Conservation (phyloP, 1,140 invertebrate genomes). For the Drosophila tani region DNA sequence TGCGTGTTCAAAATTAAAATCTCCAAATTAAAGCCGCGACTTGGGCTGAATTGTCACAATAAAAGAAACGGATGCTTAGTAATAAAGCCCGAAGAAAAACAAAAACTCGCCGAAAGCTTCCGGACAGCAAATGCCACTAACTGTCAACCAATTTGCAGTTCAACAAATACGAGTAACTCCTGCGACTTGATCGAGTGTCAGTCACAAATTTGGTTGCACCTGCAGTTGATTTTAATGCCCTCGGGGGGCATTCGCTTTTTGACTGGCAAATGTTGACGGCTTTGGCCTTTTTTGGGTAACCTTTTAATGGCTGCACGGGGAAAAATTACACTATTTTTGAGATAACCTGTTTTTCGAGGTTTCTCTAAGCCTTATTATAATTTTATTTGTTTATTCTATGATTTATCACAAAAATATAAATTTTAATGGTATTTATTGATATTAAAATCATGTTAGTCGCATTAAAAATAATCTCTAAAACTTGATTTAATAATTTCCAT, state of each 20-base stretch:
- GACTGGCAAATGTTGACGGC: conserved; percentile 35
- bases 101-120: conserved; percentile 65
- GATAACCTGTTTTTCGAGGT: background rate
- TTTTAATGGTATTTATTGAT: background rate
- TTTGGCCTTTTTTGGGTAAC: conserved; percentile 48
- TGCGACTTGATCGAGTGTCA: conserved; percentile 24
- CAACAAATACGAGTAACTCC: conserved; percentile 18
- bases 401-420: background rate
- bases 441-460: background rate
- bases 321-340: conserved; percentile 1
- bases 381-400: background rate
- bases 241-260: conserved; percentile 30
- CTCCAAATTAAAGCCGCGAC: conserved; percentile 33
- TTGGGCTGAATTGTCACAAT: conserved; percentile 66
- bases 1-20: conserved; percentile 62
- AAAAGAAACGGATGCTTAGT: conserved; percentile 56
- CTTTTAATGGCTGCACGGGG: conserved; percentile 37
- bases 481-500: conserved; percentile 10
- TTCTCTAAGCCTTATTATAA: background rate
- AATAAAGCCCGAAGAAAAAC: conserved; percentile 57
- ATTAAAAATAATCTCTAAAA: conserved; percentile 9
- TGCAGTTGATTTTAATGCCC: conserved; percentile 36
- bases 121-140: conserved; percentile 34
- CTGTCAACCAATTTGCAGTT: conserved; percentile 28
- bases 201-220: conserved; percentile 48